phyloP scores from a whole-genome alignment of 2,888 invertebrate genomes.

The Drosophila kuntzei region DNA sequence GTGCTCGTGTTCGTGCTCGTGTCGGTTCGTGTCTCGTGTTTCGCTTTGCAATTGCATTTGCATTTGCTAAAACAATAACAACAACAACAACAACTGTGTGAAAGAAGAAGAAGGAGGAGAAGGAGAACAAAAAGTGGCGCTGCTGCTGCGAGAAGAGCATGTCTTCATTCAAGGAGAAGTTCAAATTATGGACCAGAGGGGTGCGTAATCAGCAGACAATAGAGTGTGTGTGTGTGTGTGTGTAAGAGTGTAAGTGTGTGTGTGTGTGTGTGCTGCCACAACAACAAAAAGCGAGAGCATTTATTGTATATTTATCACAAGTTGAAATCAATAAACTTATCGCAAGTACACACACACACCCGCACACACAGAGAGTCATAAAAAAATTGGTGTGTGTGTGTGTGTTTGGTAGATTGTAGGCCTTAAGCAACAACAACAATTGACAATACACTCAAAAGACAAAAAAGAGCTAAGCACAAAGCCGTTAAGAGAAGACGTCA shows the following conservation, averaged over 20 bases:
- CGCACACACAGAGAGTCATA: constrained; percentile 20
- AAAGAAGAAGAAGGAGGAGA: background rate
- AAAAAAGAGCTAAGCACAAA: constrained; percentile 12
- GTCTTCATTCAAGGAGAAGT: constrained; percentile 85
- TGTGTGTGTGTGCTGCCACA: constrained; percentile 7
- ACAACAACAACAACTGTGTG: constrained; percentile 23
- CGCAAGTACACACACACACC: constrained; percentile 50
- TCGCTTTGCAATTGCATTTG: constrained; percentile 49
- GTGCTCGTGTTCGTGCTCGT: constrained; percentile 30
- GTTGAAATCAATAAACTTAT: constrained; percentile 81
- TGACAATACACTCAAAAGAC: constrained; percentile 1
- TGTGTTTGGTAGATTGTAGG: too few relatives aligned
- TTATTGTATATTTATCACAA: constrained; percentile 74
- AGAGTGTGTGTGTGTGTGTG: constrained; percentile 5
- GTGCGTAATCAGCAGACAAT: constrained; percentile 71
- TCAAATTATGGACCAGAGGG: constrained; percentile 85
- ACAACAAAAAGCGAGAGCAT: constrained; percentile 10
- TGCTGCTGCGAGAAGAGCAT: constrained; percentile 66
- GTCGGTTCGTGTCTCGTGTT: constrained; percentile 25
- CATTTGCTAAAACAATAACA: constrained; percentile 36
- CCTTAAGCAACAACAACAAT: constrained; percentile 20
- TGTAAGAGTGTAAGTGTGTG: constrained; percentile 9
- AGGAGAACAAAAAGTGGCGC: constrained; percentile 45
- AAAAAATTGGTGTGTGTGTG: constrained; percentile 19
- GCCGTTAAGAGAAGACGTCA: constrained; percentile 30